These are phyloP conservation scores for Cerastis rubricosa DNA, from an alignment of 2,888 invertebrate genomes.

Conservation along the genomic window DNA sequence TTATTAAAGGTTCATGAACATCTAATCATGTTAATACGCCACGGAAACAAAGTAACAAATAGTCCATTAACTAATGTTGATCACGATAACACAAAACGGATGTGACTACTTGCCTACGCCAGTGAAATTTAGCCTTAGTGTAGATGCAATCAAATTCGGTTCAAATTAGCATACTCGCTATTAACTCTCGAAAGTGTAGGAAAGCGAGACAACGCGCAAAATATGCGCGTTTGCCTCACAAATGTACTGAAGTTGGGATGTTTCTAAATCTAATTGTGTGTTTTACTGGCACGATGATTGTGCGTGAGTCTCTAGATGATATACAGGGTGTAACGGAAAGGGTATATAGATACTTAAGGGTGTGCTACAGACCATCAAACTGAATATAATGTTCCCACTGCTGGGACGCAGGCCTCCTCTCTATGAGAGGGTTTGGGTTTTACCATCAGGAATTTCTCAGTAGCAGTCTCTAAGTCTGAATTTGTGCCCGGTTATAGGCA, in stretches of 20 bases:
- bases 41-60: constrained; percentile 13
- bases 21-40: background rate
- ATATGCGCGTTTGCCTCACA: constrained; percentile 45
- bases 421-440: too few relatives aligned
- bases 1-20: background rate
- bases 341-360: too few relatives aligned
- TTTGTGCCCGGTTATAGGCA: background rate
- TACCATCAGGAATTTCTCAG: background rate
- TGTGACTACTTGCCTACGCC: constrained; percentile 22
- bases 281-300: constrained; percentile 24
- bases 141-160: constrained; percentile 62
- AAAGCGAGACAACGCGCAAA: constrained; percentile 72
- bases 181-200: constrained; percentile 73
- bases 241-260: constrained; percentile 41
- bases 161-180: constrained; percentile 75
- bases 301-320: constrained; percentile 1
- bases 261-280: constrained; percentile 52
- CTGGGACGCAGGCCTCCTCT: too few relatives aligned
- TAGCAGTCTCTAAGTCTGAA: background rate
- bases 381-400: too few relatives aligned
- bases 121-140: constrained; percentile 63
- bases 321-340: too few relatives aligned
- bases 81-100: constrained; percentile 52
- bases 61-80: constrained; percentile 22
- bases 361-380: too few relatives aligned